A percentile compares a stretch with the other conserved stretches of the same genome.
These are phyloP conservation scores for Poecilobothrus nobilitatus DNA, from an alignment of 2,888 invertebrate genomes.

Conservation along the genomic window DNA sequence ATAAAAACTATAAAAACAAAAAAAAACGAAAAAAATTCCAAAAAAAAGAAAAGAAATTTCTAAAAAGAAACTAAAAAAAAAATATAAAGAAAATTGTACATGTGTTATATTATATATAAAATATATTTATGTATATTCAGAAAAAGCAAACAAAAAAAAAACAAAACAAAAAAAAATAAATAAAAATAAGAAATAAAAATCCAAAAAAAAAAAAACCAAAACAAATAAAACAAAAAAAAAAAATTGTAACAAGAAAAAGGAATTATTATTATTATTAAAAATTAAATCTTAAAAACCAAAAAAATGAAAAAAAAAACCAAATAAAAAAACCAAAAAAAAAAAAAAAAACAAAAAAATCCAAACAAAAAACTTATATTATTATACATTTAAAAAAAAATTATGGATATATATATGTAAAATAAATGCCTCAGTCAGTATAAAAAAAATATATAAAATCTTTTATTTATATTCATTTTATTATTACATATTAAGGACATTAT, in stretches of 20 bases:
- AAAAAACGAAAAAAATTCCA: constrained; percentile 15
- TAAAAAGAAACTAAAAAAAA: constrained; percentile 11
- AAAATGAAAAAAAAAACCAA: constrained; percentile 12
- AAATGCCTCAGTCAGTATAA: constrained; percentile 47
- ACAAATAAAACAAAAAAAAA: not conserved
- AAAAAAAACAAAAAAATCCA: constrained; percentile 21
- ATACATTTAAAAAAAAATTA: constrained; percentile 18
- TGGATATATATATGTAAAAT: constrained; percentile 30
- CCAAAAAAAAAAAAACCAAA: constrained; percentile 15
- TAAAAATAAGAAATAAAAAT: constrained; percentile 19
- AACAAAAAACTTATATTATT: constrained; percentile 20
- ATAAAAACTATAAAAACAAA: not conserved
- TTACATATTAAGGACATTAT: no score
- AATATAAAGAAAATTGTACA: constrained; percentile 17
- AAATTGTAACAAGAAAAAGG: constrained; percentile 22
- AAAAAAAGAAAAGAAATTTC: constrained; percentile 9
- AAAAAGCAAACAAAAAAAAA: constrained; percentile 16
- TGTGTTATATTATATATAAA: constrained; percentile 22
- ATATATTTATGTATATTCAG: constrained; percentile 24
- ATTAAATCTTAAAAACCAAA: constrained; percentile 10
- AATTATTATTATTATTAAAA: constrained; percentile 33
- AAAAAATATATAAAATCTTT: constrained; percentile 28
- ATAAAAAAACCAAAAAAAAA: constrained; percentile 31
- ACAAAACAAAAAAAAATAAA: constrained; percentile 22
- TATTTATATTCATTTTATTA: no score